phyloP scores from a whole-genome alignment of 2,113 vertebrate genomes.

The Syngnathus typhle region DNA sequence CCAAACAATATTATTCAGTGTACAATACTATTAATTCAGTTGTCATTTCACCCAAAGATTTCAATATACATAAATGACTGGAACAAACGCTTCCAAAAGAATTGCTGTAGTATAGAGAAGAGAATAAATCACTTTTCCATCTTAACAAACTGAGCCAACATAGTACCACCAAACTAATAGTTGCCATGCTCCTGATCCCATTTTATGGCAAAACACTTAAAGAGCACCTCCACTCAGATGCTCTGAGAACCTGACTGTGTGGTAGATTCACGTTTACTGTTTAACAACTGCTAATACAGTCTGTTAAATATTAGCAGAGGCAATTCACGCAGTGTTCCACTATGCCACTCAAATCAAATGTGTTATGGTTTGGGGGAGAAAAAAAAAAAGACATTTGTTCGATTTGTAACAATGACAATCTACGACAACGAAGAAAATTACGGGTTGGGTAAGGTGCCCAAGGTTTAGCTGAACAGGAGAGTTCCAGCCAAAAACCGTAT shows the following conservation, averaged over 20 bases:
- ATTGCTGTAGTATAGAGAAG: background rate
- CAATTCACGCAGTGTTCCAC: constrained; percentile 17
- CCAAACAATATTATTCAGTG: too few relatives aligned
- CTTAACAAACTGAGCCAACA: background rate
- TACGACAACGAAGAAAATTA: background rate
- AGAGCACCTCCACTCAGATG: constrained; percentile 1
- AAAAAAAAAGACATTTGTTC: constrained; percentile 4
- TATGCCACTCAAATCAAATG: constrained; percentile 7
- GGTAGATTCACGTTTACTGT: constrained; percentile 39
- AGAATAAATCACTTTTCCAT: background rate
- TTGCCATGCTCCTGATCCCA: background rate
- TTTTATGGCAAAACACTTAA: background rate
- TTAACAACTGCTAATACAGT: constrained; percentile 33
- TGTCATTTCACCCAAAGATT: too few relatives aligned
- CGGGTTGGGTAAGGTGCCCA: background rate
- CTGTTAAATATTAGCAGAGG: constrained; percentile 44
- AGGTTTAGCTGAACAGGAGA: background rate
- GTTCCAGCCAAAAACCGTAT: background rate
- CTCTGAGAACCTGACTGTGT: constrained; percentile 17
- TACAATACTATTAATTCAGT: too few relatives aligned
- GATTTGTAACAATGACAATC: background rate
- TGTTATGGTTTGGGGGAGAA: background rate
- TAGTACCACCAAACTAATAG: background rate
- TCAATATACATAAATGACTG: too few relatives aligned
- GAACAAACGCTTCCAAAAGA: background rate